phyloP scores from a whole-genome alignment of 2,113 vertebrate genomes.

The Onychostruthus taczanowskii region DNA sequence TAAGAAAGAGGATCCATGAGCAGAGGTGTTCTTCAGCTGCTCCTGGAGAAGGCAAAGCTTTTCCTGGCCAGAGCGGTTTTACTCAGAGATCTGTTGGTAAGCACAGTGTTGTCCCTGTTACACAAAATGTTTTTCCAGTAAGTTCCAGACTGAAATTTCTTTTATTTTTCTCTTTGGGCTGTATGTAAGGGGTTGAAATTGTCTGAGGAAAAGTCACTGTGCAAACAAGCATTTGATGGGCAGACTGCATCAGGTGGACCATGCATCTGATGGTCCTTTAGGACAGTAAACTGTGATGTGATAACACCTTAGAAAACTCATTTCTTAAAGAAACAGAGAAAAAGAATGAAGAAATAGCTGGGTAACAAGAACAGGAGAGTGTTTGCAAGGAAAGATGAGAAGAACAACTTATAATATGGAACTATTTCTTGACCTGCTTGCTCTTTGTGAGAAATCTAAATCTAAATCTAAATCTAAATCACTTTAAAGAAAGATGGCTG shows the following conservation, averaged over 20 bases:
- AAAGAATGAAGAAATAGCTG: neutral
- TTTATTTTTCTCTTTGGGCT: neutral
- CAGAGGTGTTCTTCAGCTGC: neutral
- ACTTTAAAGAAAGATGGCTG: neutral
- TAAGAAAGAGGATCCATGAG: neutral
- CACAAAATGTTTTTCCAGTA: neutral
- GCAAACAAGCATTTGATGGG: neutral
- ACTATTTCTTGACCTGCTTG: neutral
- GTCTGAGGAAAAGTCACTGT: neutral
- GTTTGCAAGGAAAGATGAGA: neutral
- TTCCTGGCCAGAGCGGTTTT: neutral
- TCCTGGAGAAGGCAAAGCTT: neutral
- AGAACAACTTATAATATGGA: neutral
- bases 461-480: too few species aligned
- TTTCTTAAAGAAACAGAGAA: neutral
- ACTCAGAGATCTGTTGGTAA: neutral
- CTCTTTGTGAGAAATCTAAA: neutral
- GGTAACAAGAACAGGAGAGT: neutral
- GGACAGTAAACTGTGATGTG: neutral
- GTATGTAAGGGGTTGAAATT: neutral
- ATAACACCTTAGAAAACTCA: neutral
- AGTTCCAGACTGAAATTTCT: neutral
- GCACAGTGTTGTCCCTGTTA: rapidly evolving
- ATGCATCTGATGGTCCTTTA: neutral
- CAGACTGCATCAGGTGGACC: neutral